Evolutionary conservation across 2,797 vertebrate genomes (phyloP), one percentile per base, ranked within the genome.

Genomic region (Numenius phaeopus): DNA sequence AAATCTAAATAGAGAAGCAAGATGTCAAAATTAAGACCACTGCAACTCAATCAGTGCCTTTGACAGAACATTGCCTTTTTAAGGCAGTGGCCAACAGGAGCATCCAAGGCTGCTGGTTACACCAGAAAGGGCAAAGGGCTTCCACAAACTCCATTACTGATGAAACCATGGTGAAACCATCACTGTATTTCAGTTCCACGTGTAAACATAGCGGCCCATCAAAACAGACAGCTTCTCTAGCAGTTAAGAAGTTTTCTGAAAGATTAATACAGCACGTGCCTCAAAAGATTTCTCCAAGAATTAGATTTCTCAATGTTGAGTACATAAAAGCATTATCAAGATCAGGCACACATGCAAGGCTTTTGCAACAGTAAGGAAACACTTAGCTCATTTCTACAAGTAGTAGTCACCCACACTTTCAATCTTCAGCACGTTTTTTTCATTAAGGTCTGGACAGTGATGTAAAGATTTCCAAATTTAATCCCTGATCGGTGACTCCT

Each of bases 151-250:
- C 29, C 46, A 91, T 32, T 58, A n/a, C 18, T 46, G 18, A 79
- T 27, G 19, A 84, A 86, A 54, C 6, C 46, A 86, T 2, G 9
- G 21, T 71, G 79, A 90, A 90, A 57, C 16, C 23, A 73, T 54
- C 17, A 40, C 22, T 49, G 22, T 37, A 62, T 54, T 76, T 84
- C 22, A 66, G 59, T 62, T 73, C 30, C 57, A 73, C 23, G 22
- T 10, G 30, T 4, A 8, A 85, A 77, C 26, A 70, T 0, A 84
- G 34, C 0, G 0, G 72, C 8, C n/a, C 30, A 78, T 59, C 32
- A 78, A 30, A 87, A 64, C 37, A 57, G 20, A 1, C 50, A 83
- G 9, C 22, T 78, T 85, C 27, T 13, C 39, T 57, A 23, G 17
- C 52, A 76, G 21, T 23, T 72, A 77, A 62, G 0, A 16, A 8